Percentiles rank a stretch among this genome's conserved stretches.
Conservation (phyloP, 2,797 vertebrate genomes). For the Aotus griseimembra region DNA sequence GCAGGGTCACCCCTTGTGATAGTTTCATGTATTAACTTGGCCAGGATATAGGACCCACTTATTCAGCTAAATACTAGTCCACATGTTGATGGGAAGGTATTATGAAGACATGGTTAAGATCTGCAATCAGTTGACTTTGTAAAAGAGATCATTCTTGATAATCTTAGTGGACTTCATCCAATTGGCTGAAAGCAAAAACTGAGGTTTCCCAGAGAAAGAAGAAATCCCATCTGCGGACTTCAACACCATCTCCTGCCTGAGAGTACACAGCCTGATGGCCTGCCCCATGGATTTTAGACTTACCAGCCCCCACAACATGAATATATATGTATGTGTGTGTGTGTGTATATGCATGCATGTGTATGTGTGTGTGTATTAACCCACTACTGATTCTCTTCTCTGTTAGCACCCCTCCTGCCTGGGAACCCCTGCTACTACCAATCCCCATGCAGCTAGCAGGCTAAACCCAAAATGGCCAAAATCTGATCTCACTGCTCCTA, state of each 20-base stretch:
- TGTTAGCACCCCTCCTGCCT: neutral
- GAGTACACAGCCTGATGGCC: neutral
- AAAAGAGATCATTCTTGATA: neutral
- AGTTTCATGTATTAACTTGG: neutral
- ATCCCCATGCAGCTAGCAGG: neutral
- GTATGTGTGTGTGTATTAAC: neutral
- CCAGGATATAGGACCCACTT: neutral
- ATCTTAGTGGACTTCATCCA: neutral
- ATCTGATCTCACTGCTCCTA: neutral
- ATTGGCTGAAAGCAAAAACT: slow-evolving; percentile 3
- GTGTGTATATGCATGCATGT: too few species aligned
- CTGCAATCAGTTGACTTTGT: neutral
- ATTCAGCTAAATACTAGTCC: neutral
- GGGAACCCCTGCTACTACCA: neutral
- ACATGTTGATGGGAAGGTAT: neutral
- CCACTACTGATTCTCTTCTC: neutral
- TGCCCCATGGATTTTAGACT: neutral
- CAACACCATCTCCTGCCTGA: neutral
- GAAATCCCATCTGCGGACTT: neutral
- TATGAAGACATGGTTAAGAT: neutral
- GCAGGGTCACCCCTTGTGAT: neutral
- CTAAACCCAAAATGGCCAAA: neutral
- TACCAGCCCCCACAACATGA: neutral
- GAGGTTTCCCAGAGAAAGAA: neutral
- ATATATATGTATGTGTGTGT: rapidly evolving